These are phyloP conservation scores for Ochropleura leucogaster DNA, from an alignment of 2,888 invertebrate genomes.

Conservation along the genomic window DNA sequence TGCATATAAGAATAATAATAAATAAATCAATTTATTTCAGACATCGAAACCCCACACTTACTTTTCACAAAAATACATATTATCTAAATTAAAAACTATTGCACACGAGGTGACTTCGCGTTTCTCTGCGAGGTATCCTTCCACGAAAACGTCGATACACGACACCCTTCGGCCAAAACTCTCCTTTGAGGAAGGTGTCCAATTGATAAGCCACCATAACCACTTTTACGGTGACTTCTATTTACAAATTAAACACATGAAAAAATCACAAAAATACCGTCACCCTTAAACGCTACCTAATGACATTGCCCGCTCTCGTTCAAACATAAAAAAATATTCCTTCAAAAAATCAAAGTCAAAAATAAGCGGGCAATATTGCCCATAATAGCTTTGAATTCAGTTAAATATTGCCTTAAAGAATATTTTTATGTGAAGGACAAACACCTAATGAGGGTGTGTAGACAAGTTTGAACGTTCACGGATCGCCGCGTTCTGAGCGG, in stretches of 20 bases:
- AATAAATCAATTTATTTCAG: too few species aligned
- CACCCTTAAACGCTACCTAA: neutral
- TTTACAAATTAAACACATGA: neutral
- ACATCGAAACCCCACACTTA: too few species aligned
- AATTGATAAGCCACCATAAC: neutral
- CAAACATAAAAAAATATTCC: conserved; percentile 20
- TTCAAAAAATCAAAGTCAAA: conserved; percentile 42
- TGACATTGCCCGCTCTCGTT: neutral
- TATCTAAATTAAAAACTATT: too few species aligned
- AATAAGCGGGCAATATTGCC: conserved; percentile 49
- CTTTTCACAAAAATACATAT: too few species aligned
- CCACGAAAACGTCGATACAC: too few species aligned
- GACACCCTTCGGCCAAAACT: too few species aligned
- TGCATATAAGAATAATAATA: too few species aligned
- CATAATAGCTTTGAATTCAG: conserved; percentile 59
- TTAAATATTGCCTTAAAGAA: conserved; percentile 65
- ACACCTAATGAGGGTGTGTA: conserved; percentile 84
- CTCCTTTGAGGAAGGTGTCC: too few species aligned
- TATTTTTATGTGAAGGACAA: conserved; percentile 85
- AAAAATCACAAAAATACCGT: neutral
- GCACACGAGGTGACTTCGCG: too few species aligned
- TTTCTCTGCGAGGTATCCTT: too few species aligned
- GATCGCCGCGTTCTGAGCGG: conserved; percentile 59
- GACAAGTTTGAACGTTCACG: conserved; percentile 86
- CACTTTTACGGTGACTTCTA: neutral